These are phyloP conservation scores for Laspeyria flexula DNA, from an alignment of 2,888 invertebrate genomes.

Conservation along the genomic window DNA sequence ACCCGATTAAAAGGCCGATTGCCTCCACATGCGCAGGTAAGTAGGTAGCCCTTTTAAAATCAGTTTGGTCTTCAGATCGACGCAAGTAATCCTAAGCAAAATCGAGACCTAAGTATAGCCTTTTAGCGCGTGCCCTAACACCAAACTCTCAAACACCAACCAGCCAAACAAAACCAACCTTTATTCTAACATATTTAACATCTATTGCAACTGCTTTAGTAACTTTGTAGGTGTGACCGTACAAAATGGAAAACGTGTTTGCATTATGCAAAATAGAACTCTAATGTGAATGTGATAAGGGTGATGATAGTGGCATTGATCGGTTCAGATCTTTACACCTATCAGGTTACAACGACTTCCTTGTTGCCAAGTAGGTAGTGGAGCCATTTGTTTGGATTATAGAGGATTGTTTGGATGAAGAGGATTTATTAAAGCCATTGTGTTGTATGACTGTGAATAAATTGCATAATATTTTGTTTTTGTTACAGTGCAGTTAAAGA, in stretches of 20 bases:
- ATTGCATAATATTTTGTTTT: background rate
- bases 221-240: constrained; percentile 5
- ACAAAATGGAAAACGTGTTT: constrained; percentile 5
- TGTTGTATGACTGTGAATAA: background rate
- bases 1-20: background rate
- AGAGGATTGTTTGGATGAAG: constrained; percentile 12
- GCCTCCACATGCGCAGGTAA: background rate
- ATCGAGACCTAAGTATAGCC: constrained; percentile 5
- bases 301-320: constrained; percentile 12
- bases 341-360: constrained; percentile 45
- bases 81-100: constrained; percentile 1
- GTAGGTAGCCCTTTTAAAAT: background rate
- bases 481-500: no score
- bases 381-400: constrained; percentile 33
- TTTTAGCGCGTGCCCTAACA: constrained; percentile 41
- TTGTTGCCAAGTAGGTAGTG: constrained; percentile 37
- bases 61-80: background rate
- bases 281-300: constrained; percentile 13
- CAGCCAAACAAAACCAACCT: constrained; percentile 19
- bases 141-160: constrained; percentile 5
- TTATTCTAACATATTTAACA: constrained; percentile 14
- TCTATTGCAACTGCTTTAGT: background rate
- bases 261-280: constrained; percentile 11
- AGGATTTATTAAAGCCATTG: background rate
- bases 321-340: constrained; percentile 37